phyloP scores from a whole-genome alignment of 2,888 invertebrate species.

The Nymphalis polychloros region DNA sequence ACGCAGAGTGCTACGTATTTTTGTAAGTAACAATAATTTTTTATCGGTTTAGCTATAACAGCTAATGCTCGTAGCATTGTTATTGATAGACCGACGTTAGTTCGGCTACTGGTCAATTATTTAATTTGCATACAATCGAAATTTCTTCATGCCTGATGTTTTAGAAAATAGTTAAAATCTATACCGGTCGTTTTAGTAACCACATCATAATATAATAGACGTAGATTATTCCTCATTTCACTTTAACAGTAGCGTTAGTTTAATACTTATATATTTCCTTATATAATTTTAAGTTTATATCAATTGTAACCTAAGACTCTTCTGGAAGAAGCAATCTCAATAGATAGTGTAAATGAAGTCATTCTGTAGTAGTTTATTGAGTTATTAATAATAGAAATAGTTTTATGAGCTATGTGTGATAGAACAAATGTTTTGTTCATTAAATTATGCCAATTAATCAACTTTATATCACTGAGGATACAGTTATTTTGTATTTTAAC shows the following conservation, averaged over 20 bases:
- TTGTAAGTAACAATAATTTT: slow-evolving; percentile 59
- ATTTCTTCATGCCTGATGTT: slow-evolving; percentile 58
- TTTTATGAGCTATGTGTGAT: background rate
- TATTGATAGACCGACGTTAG: slow-evolving; percentile 56
- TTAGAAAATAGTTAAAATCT: slow-evolving; percentile 42
- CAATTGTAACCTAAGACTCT: slow-evolving; percentile 39
- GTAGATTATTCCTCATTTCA: slow-evolving; percentile 24
- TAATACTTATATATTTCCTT: slow-evolving; percentile 22
- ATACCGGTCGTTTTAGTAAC: slow-evolving; percentile 33
- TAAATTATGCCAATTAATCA: slow-evolving; percentile 12
- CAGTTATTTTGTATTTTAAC: background rate
- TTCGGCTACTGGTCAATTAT: slow-evolving; percentile 64
- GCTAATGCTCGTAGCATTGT: slow-evolving; percentile 59
- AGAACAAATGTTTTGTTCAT: slow-evolving; percentile 2
- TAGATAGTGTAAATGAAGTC: slow-evolving; percentile 68
- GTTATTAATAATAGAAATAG: background rate
- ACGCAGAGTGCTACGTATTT: slow-evolving; percentile 60
- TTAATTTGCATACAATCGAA: slow-evolving; percentile 76
- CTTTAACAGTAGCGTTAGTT: slow-evolving; percentile 25
- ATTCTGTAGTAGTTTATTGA: background rate
- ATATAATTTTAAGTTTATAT: slow-evolving; percentile 29
- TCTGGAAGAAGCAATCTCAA: slow-evolving; percentile 58
- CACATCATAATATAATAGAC: slow-evolving; percentile 30
- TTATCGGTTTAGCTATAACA: slow-evolving; percentile 46
- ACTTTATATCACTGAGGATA: slow-evolving; percentile 6